phyloP scores from a whole-genome alignment of 1,140 invertebrate species.

The Drosophila mauritiana region DNA sequence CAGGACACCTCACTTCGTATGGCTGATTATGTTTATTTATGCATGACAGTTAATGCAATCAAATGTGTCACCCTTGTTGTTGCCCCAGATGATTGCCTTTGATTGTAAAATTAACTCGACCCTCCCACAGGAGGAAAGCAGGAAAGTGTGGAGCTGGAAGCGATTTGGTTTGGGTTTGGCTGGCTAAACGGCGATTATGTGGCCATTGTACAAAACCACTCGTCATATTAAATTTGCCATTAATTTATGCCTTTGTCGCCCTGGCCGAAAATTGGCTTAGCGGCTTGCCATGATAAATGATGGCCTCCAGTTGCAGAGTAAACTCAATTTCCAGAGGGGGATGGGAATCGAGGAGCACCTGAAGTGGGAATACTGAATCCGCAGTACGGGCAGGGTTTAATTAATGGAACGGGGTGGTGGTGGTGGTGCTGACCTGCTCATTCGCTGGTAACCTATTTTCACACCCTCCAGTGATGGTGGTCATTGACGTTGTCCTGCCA shows the following conservation, averaged over 20 bases:
- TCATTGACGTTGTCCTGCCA: conserved; percentile 40
- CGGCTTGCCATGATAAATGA: conserved; percentile 60
- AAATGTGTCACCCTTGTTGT: conserved; percentile 37
- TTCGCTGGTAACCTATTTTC: conserved; percentile 11
- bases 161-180: conserved; percentile 1
- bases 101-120: conserved; percentile 69
- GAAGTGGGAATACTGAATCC: not conserved
- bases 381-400: conserved; percentile 18
- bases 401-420: conserved; percentile 7
- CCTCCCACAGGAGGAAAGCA: conserved; percentile 35
- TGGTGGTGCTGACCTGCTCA: conserved; percentile 19
- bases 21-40: conserved; percentile 80
- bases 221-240: conserved; percentile 68
- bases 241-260: conserved; percentile 63
- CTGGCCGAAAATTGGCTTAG: conserved; percentile 42
- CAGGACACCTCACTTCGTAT: conserved; percentile 34
- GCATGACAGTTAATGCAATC: conserved; percentile 77
- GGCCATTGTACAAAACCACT: conserved; percentile 47
- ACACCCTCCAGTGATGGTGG: conserved; percentile 42
- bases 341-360: not conserved
- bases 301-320: conserved; percentile 18
- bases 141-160: not conserved
- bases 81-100: conserved; percentile 42
- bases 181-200: conserved; percentile 63
- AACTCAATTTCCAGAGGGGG: conserved; percentile 20